Base-by-base conservation (phyloP, 2,888 invertebrate genomes). In the Ceriagrion tenellum region DNA sequence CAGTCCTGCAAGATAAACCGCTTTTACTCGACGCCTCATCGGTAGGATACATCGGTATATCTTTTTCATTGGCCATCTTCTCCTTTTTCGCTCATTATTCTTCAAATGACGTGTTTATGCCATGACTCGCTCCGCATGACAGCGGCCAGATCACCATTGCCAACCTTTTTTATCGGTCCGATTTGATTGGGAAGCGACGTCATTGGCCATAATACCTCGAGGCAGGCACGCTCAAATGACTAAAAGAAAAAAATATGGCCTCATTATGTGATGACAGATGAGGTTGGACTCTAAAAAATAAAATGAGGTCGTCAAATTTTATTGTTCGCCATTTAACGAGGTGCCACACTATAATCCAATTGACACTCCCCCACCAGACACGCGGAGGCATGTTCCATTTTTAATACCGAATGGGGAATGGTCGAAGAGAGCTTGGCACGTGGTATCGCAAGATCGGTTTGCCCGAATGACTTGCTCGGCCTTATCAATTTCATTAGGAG, bases 401-500 rank as follows among this genome's bases (percentile, higher is more conserved):
- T 35, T 81, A 16, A 81, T 81, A 10, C 35, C 35, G 30, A 47
- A 47, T 47, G 47, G 47, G 30, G 81, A 30, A 35, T 35, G 30
- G 81, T 16, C 26, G 35, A 81, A 35, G 59, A 59, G 59, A 59
- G 59, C n/a, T 81, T 81, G 35, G 35, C 81, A 81, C 81, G 26
- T 35, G 35, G 35, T 35, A 35, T 35, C 18, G 4, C 26, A 69
- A 26, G 8, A n/a, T 26, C 59, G 59, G 59, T 69, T 35, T 81
- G 0, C 35, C 16, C 8, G 30, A 35, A 13, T 81, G 35, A 81
- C 13, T 35, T 35, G 23, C 81, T 26, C 81, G 35, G 16, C 81
- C 35, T 81, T 35, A 81, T 81, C 35, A 81, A 81, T 69, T 69
- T 69, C 69, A 69, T n/a, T 69, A 69, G n/a, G n/a, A n/a, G 69